Conservation (phyloP, 1,140 invertebrate genomes). For the Pemphigus obesinymphae region DNA sequence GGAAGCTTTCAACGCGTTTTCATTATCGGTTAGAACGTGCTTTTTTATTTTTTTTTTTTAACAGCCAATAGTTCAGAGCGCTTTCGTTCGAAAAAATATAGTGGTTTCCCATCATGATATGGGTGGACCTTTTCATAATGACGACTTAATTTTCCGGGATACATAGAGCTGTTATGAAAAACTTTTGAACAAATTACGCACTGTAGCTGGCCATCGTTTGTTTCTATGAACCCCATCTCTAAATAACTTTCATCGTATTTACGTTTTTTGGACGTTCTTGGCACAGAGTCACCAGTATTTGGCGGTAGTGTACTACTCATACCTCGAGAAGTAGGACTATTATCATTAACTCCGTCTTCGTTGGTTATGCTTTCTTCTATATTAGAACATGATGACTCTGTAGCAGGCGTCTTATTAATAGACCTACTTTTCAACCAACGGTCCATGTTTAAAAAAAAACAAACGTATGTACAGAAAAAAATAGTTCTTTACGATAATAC, state of each 20-base stretch:
- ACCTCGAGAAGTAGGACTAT: slow-evolving; percentile 8
- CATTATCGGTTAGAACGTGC: no score
- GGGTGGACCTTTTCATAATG: no score
- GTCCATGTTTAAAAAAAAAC: slow-evolving; percentile 35
- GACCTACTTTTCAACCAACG: slow-evolving; percentile 37
- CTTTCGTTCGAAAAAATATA: no score
- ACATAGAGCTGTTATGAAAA: slow-evolving; percentile 21
- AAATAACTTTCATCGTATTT: slow-evolving; percentile 1
- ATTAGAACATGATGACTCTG: not conserved
- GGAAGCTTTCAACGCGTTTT: no score
- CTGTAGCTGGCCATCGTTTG: slow-evolving; percentile 25
- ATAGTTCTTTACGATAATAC: not conserved
- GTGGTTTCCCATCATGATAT: no score
- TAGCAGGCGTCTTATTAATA: slow-evolving; percentile 17
- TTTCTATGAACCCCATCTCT: slow-evolving; percentile 26
- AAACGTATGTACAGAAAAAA: slow-evolving; percentile 12
- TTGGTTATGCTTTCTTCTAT: not conserved
- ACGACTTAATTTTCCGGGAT: no score
- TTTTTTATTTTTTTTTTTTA: no score
- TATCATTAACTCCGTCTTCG: not conserved
- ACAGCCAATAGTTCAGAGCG: no score
- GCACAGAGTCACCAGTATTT: not conserved
- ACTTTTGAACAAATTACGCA: slow-evolving; percentile 31
- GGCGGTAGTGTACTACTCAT: not conserved
- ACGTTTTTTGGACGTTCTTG: not conserved